Percentiles rank a stretch among this genome's conserved stretches.
phyloP scores from a whole-genome alignment of 2,113 vertebrate genomes.

The Cheirogaleus medius region DNA sequence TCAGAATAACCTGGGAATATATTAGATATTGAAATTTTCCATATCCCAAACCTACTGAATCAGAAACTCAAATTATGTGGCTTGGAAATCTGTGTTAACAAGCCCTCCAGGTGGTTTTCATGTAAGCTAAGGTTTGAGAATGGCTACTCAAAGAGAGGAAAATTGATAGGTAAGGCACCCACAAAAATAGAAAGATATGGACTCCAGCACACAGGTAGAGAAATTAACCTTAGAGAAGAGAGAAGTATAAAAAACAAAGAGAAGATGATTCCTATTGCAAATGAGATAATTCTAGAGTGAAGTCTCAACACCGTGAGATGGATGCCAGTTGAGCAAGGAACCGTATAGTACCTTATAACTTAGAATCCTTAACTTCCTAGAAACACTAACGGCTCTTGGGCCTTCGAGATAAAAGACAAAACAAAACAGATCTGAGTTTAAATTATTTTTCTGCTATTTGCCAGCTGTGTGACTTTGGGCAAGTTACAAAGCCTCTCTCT shows the following conservation, averaged over 20 bases:
- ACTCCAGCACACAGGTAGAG: neutral
- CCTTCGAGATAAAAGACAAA: neutral
- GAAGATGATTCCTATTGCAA: neutral
- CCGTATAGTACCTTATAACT: neutral
- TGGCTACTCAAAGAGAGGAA: neutral
- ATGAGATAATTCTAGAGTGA: neutral
- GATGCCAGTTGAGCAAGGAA: neutral
- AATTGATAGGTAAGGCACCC: neutral
- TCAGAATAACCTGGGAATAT: neutral
- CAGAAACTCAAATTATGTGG: neutral
- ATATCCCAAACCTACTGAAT: neutral
- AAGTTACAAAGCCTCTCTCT: constrained; percentile 47
- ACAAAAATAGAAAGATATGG: neutral
- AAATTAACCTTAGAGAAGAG: neutral
- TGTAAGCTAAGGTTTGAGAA: neutral
- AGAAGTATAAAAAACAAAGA: neutral
- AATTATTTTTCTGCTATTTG: neutral
- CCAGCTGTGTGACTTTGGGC: neutral
- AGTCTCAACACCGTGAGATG: neutral
- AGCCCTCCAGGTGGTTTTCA: neutral
- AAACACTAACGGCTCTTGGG: neutral
- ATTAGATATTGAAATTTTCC: neutral
- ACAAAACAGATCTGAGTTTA: neutral
- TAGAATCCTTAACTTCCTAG: neutral
- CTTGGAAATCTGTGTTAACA: neutral